phyloP scores from a whole-genome alignment of 2,113 vertebrate genomes.

The Rhodinocichla rosea region DNA sequence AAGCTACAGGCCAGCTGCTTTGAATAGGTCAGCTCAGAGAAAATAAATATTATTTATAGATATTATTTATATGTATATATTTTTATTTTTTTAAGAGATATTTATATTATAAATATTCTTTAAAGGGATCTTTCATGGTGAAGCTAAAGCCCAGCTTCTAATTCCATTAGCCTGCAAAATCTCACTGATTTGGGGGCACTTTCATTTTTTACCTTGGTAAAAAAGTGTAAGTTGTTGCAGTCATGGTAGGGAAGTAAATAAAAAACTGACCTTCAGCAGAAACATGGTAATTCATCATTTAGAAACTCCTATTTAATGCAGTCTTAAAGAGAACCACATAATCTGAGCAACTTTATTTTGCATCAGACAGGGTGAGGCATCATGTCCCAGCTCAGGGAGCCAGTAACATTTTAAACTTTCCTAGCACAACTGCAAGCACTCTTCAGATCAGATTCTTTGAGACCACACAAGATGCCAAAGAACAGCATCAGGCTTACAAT shows the following conservation, averaged over 20 bases:
- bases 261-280: background rate
- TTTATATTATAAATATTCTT: background rate
- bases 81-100: too few relatives aligned
- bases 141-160: background rate
- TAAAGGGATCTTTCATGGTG: background rate
- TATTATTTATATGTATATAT: background rate
- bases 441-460: background rate
- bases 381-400: background rate
- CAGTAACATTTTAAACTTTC: background rate
- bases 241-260: background rate
- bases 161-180: background rate
- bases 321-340: background rate
- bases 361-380: background rate
- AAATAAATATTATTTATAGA: background rate
- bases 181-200: background rate
- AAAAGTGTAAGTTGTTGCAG: background rate
- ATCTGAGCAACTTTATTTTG: background rate
- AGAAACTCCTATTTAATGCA: background rate
- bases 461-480: conserved; percentile 20
- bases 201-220: background rate
- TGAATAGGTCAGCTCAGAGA: background rate
- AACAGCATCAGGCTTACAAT: background rate
- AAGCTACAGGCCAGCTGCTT: background rate
- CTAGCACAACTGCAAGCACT: background rate
- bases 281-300: background rate